Conservation (phyloP, 1,140 invertebrate species). For the Hyles vespertilio region DNA sequence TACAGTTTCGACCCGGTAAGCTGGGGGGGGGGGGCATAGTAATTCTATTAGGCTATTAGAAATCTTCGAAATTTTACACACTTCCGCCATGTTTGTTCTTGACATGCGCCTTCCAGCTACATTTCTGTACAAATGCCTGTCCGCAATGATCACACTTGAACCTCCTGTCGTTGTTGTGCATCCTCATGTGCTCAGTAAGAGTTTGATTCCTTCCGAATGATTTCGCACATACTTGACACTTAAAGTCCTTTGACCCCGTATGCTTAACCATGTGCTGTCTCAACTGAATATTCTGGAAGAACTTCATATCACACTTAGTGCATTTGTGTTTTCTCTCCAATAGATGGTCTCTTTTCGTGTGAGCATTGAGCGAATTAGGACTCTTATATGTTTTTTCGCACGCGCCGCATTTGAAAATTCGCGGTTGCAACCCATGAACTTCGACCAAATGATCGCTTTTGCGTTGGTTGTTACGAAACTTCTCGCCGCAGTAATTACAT, state of each 20-base stretch:
- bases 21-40: too few species aligned
- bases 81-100: constrained; percentile 8
- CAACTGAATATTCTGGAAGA: constrained; percentile 7
- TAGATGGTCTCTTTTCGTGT: constrained; percentile 50
- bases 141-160: constrained; percentile 21
- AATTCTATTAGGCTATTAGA: too few species aligned
- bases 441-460: constrained; percentile 44
- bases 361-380: constrained; percentile 35
- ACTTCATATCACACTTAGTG: constrained; percentile 14
- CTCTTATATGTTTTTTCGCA: constrained; percentile 48
- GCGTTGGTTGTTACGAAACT: constrained; percentile 37
- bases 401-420: constrained; percentile 41
- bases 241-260: constrained; percentile 26
- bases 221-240: constrained; percentile 57
- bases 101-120: constrained; percentile 18
- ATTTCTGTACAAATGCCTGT: constrained; percentile 20
- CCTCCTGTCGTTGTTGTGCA: constrained; percentile 38
- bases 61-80: not conserved
- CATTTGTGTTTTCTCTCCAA: constrained; percentile 36
- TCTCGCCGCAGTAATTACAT: constrained; percentile 45
- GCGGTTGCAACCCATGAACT: constrained; percentile 35
- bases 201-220: constrained; percentile 55
- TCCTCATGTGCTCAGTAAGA: constrained; percentile 18
- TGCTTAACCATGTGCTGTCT: constrained; percentile 37
- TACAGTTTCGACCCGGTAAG: too few species aligned